Evolutionary conservation across 2,888 invertebrate genomes (phyloP).

Genomic region (Zhuqinia jingwanae): DNA sequence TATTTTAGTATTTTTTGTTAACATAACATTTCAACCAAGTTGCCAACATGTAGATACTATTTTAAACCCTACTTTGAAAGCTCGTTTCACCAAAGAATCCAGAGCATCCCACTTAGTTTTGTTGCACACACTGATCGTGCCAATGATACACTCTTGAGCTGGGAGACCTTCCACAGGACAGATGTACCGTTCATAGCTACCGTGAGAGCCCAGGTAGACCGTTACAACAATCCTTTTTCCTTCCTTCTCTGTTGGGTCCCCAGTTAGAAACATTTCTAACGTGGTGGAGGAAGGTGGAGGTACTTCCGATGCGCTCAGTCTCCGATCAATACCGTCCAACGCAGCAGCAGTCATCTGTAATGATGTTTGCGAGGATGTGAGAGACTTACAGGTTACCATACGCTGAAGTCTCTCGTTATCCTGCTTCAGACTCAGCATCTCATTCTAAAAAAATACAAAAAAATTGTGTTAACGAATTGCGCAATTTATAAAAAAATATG

Average conservation of each 20-base stretch:
- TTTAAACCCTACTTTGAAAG: slow-evolving; percentile 86
- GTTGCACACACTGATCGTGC: slow-evolving; percentile 93
- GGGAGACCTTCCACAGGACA: slow-evolving; percentile 85
- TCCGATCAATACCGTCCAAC: slow-evolving; percentile 81
- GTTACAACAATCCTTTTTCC: slow-evolving; percentile 94
- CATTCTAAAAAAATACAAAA: slow-evolving; percentile 85
- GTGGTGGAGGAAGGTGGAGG: slow-evolving; percentile 74
- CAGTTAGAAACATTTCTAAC: slow-evolving; percentile 77
- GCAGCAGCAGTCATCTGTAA: slow-evolving; percentile 79
- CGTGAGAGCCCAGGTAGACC: slow-evolving; percentile 92
- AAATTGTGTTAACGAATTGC: background rate
- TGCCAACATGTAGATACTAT: too few relatives aligned
- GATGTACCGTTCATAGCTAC: slow-evolving; percentile 87
- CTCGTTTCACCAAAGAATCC: slow-evolving; percentile 93
- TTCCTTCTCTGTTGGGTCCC: slow-evolving; percentile 84
- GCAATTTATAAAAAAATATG: background rate
- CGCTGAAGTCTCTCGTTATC: slow-evolving; percentile 97
- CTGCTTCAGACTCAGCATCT: slow-evolving; percentile 97
- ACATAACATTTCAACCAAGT: too few relatives aligned
- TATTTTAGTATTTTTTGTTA: too few relatives aligned
- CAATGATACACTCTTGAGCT: slow-evolving; percentile 90
- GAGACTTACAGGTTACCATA: slow-evolving; percentile 86
- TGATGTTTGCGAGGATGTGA: slow-evolving; percentile 84
- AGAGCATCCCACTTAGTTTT: slow-evolving; percentile 97
- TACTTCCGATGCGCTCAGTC: slow-evolving; percentile 81